Percentiles rank a stretch among this genome's conserved stretches.
phyloP scores from a whole-genome alignment of 2,113 vertebrate species.

The Dipodomys spectabilis region DNA sequence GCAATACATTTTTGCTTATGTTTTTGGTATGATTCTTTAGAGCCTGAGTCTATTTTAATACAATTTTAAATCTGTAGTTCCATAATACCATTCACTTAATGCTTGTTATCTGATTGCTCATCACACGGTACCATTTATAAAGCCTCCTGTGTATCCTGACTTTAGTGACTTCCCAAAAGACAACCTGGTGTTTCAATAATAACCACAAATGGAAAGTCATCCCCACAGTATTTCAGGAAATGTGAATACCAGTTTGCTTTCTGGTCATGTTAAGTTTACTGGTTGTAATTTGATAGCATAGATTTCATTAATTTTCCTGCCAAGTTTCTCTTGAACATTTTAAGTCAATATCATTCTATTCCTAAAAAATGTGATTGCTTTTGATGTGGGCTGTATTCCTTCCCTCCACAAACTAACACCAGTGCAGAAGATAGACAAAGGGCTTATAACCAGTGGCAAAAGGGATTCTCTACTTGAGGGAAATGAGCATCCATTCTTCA shows the following conservation, averaged over 20 bases:
- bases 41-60: background rate
- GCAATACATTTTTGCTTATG: background rate
- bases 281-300: background rate
- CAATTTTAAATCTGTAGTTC: background rate
- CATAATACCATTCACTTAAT: background rate
- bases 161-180: background rate
- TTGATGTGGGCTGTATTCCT: background rate
- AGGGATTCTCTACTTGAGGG: background rate
- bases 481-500: background rate
- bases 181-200: background rate
- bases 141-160: background rate
- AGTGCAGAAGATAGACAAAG: background rate
- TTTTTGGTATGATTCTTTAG: background rate
- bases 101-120: background rate
- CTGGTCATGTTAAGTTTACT: background rate
- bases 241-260: background rate
- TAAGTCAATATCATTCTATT: background rate
- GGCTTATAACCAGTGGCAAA: background rate
- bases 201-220: background rate
- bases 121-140: background rate
- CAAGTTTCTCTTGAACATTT: background rate
- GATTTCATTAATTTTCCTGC: background rate
- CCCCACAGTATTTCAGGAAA: constrained; percentile 23
- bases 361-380: background rate
- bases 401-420: background rate